phyloP scores from a whole-genome alignment of 2,113 vertebrate species.

The Protobothrops mucrosquamatus region DNA sequence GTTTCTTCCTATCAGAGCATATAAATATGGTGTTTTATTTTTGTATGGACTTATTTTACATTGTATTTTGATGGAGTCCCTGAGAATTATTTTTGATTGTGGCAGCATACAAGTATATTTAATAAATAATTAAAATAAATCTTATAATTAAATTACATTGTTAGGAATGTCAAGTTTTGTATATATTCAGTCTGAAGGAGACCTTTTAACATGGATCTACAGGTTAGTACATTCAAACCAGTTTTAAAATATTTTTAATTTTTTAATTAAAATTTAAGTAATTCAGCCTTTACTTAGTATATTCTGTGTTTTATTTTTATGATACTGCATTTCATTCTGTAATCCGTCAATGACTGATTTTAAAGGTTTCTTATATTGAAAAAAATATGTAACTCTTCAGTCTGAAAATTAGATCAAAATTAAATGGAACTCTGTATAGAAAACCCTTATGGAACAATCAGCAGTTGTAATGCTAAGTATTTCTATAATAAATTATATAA shows the following conservation, averaged over 20 bases:
- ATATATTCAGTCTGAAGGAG: background rate
- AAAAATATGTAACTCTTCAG: background rate
- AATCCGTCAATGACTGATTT: background rate
- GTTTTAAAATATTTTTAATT: background rate
- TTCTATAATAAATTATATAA: background rate
- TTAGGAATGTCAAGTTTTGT: background rate
- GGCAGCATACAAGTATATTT: background rate
- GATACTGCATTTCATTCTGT: background rate
- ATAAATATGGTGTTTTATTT: background rate
- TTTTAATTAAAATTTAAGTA: background rate
- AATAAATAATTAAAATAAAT: background rate
- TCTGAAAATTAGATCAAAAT: slow-evolving; percentile 12
- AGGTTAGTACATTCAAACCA: background rate
- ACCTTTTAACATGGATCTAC: background rate
- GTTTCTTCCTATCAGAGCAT: background rate
- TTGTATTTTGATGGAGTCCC: background rate
- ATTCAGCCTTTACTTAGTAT: slow-evolving; percentile 11
- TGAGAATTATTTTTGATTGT: background rate
- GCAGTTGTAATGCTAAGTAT: background rate
- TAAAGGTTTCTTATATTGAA: background rate
- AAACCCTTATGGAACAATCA: background rate
- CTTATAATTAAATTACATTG: slow-evolving; percentile 13
- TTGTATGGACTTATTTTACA: background rate
- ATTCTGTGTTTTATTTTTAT: background rate
- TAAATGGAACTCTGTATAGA: background rate